These are phyloP conservation scores for Recurvirostra avosetta DNA, from an alignment of 2,113 vertebrate genomes.

Conservation along the genomic window DNA sequence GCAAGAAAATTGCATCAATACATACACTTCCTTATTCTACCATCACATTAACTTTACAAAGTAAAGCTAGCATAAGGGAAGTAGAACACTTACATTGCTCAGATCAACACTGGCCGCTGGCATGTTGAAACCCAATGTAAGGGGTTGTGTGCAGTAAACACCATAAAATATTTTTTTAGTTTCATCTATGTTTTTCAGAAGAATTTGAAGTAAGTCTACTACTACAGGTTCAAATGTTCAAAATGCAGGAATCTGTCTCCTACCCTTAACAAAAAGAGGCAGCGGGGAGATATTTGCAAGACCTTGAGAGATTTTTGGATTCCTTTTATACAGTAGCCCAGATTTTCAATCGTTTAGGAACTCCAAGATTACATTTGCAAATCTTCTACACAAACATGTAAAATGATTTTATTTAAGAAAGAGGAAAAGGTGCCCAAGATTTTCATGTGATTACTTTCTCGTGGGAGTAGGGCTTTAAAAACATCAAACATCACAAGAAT, in stretches of 20 bases:
- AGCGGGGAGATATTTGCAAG: not conserved
- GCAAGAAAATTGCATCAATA: not conserved
- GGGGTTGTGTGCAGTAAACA: not conserved
- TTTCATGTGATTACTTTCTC: not conserved
- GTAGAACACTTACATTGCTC: not conserved
- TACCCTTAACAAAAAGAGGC: not conserved
- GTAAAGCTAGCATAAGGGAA: not conserved
- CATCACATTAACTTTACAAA: not conserved
- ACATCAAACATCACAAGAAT: not conserved
- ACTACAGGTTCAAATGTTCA: not conserved
- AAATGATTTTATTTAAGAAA: not conserved
- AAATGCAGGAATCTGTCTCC: not conserved
- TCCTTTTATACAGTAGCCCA: not conserved
- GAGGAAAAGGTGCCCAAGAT: not conserved
- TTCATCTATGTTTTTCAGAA: not conserved
- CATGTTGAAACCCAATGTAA: not conserved
- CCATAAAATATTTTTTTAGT: not conserved
- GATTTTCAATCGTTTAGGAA: not conserved
- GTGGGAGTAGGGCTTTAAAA: not conserved
- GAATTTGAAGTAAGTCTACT: not conserved
- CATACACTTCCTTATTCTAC: not conserved
- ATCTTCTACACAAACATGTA: not conserved
- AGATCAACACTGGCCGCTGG: not conserved
- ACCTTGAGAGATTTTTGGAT: not conserved
- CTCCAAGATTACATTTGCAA: not conserved